phyloP scores from a whole-genome alignment of 2,797 vertebrate species.

The Amniataba percoides region DNA sequence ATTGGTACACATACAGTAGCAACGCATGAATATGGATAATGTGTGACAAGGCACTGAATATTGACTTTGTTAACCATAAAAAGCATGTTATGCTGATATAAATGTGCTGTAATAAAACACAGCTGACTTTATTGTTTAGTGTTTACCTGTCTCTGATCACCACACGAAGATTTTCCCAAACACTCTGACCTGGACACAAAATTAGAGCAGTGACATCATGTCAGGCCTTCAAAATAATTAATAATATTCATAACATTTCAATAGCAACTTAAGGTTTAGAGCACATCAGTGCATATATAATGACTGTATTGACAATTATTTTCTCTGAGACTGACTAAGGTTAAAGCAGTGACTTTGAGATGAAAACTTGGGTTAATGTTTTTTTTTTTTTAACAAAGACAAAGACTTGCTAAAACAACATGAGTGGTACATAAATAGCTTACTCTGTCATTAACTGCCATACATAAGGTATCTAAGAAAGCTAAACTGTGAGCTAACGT shows the following conservation, averaged over 20 bases:
- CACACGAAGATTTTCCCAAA: slow-evolving; percentile 19
- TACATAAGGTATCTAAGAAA: background rate
- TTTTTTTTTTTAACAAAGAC: background rate
- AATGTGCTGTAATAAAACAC: background rate
- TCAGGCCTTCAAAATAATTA: background rate
- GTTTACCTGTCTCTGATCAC: slow-evolving; percentile 50
- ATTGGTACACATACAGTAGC: background rate
- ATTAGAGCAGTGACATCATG: slow-evolving; percentile 8
- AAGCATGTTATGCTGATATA: background rate
- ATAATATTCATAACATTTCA: background rate
- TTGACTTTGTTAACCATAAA: background rate
- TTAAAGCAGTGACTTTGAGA: background rate
- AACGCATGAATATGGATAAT: background rate
- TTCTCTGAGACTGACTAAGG: background rate
- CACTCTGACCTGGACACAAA: slow-evolving; percentile 44
- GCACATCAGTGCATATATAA: background rate
- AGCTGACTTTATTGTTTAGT: background rate
- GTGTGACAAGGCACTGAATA: background rate
- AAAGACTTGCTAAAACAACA: background rate
- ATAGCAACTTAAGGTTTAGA: background rate
- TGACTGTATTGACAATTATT: background rate
- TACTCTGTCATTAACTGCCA: background rate
- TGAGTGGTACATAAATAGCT: background rate
- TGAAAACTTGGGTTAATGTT: background rate
- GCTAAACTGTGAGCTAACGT: background rate